Evolutionary conservation across 1,140 invertebrate genomes (phyloP).

Genomic region (Sitophilus oryzae): DNA sequence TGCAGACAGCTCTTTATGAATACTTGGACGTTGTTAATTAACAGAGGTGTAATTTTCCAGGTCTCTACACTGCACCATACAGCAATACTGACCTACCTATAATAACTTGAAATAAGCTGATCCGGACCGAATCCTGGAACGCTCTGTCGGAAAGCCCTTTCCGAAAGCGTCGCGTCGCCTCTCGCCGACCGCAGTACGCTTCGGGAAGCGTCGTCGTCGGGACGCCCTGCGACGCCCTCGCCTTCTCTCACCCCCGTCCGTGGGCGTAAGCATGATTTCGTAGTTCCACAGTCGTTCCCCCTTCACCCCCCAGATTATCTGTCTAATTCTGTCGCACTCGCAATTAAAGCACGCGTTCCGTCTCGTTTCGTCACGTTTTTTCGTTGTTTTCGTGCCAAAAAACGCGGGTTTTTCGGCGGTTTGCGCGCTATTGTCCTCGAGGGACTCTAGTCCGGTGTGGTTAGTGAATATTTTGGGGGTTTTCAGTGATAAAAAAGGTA

Average conservation of each 20-base stretch:
- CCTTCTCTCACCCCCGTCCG: constrained; percentile 2
- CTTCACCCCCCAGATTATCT: no score
- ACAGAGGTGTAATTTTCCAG: no score
- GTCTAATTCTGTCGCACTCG: constrained; percentile 4
- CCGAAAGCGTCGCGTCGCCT: neutral
- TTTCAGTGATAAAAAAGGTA: neutral
- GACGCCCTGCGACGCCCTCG: constrained; percentile 8
- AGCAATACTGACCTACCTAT: no score
- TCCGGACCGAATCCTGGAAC: neutral
- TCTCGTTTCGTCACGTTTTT: constrained; percentile 2
- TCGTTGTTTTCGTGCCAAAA: constrained; percentile 5
- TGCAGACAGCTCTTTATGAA: no score
- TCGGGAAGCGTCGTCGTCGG: constrained; percentile 6
- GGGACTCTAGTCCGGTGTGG: neutral
- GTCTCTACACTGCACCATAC: no score
- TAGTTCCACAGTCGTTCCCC: constrained; percentile 8
- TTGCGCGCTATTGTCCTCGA: neutral
- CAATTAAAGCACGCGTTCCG: neutral
- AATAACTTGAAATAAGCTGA: neutral
- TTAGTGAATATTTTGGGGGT: neutral
- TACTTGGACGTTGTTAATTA: no score
- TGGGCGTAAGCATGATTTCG: constrained; percentile 19
- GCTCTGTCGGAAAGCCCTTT: neutral
- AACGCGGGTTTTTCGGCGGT: neutral
- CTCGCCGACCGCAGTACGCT: constrained; percentile 15